Evolutionary conservation across 2,797 vertebrate genomes (phyloP), one percentile per base, ranked within the genome.

Genomic region (Esox masquinongy): DNA sequence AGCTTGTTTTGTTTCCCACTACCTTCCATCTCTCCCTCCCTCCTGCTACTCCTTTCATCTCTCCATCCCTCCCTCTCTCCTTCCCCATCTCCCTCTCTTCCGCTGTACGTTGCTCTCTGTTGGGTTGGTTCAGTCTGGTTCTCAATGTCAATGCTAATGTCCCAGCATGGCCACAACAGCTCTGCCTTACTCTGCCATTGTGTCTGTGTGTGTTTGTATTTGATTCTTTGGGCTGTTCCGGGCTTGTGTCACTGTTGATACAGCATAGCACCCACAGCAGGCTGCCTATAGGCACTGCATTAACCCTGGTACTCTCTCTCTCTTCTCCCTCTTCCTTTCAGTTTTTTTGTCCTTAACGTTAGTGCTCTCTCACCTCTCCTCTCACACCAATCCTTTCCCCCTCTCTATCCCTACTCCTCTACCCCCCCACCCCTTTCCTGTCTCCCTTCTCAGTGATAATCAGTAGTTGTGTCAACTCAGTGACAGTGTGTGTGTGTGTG

Each of bases 121-220:
- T 78, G 79, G 76, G 77, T 85, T 49, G 26, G 81, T 92, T 87
- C 80, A 84, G 86, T 87, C 79, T 83, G 80, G 79, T 83, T 86
- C 82, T 90, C 90, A 89, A 88, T 90, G 90, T 90, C 91, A 88
- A 82, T 4, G 61, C 88, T 86, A 82, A 89, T 88, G 85, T 90
- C 84, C 81, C 86, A 81, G 87, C 87, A 88, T 87, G 87, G 82
- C 79, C 85, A 82, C 87, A 83, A 86, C 87, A 87, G 84, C 86
- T 72, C 70, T 72, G 70, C 19, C 39, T 70, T 12, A 36, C 19
- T 34, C 49, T 50, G 50, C 82, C 75, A 80, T 82, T 63, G 68
- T 47, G 22, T 61, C 22, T 49, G 36, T 61, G 67, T 24, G 36
- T 80, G 77, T 80, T 79, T 75, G 77, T 73, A 76, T 83, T 26